These are phyloP conservation scores for Solenodon paradoxus DNA, from an alignment of 2,113 vertebrate species.

Conservation along the genomic window DNA sequence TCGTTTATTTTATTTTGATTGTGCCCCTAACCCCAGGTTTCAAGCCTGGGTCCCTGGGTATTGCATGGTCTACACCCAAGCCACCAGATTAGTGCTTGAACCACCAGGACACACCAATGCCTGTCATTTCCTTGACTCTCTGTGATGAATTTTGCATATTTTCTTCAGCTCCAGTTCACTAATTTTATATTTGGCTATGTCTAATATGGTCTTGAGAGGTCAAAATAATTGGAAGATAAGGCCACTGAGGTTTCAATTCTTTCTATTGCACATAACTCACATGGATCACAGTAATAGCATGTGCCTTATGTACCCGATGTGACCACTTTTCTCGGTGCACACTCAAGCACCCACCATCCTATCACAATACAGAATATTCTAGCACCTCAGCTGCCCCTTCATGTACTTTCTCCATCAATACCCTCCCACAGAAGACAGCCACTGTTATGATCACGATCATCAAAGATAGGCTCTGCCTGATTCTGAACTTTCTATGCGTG, in stretches of 20 bases:
- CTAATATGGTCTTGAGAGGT: background rate
- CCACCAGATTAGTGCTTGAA: no score
- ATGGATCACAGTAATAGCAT: background rate
- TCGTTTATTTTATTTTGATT: no score
- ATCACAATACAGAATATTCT: background rate
- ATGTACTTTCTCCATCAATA: background rate
- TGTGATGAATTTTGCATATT: slow-evolving; percentile 6
- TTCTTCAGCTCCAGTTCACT: background rate
- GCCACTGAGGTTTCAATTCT: background rate
- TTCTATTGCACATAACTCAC: background rate
- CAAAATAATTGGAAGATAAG: background rate
- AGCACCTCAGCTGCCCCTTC: background rate
- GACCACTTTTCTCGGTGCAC: background rate
- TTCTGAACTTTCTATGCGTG: background rate
- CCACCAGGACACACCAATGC: no score
- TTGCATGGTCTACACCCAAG: no score
- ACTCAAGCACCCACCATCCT: background rate
- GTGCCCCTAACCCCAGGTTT: no score
- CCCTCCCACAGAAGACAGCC: background rate
- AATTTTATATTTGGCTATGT: background rate
- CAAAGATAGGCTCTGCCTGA: background rate
- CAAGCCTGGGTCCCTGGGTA: no score
- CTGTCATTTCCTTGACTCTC: background rate
- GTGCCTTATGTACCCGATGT: background rate
- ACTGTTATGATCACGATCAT: background rate